Base-by-base conservation (phyloP, 2,888 invertebrate species). In the Chironomus tentans region DNA sequence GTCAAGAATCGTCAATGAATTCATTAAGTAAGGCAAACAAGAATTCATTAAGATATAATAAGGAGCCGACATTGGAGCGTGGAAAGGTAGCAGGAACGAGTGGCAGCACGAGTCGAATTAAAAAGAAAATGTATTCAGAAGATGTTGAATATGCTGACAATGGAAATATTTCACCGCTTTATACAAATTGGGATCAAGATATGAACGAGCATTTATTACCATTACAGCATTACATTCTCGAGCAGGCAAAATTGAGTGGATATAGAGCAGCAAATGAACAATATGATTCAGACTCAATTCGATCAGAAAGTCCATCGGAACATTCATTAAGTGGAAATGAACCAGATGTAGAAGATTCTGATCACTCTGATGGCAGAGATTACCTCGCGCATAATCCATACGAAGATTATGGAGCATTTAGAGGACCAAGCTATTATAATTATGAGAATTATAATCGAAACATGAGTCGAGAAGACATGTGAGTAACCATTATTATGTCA, bases 221-320 rank as follows among this genome's bases (percentile, higher is more conserved):
- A 10, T 84, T 95, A 78, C 94, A 94, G 83, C 93, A 94, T 83
- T 95, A 94, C 81, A 91, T 95, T 79, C 87, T 95, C 80, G 94
- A 94, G 81, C 95, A 95, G 84, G 92, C 92, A 0, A 92, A 92
- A 50, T n/a, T 76, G n/a, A 76, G 76, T 38, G 91, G 90, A 80
- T 90, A 91, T 80, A 89, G 90, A 78, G 13, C 24, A 50, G 89
- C 90, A 80, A 89, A 88, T 48, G 88, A 88, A 81, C 87, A 88
- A 71, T 87, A 89, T 48, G 90, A 90, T 81, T 91, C 92, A 3
- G 92, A 91, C 80, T 92, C 92, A 73, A 89, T 92, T 78, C 91
- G 91, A 80, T 92, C 92, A 72, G 92, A 91, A 79, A 92, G 92
- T 78, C 89, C 89, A 18, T 90, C 90, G 70, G 87, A 87, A 80